phyloP scores from a whole-genome alignment of 2,888 invertebrate genomes.

The Andrena bucephala region DNA sequence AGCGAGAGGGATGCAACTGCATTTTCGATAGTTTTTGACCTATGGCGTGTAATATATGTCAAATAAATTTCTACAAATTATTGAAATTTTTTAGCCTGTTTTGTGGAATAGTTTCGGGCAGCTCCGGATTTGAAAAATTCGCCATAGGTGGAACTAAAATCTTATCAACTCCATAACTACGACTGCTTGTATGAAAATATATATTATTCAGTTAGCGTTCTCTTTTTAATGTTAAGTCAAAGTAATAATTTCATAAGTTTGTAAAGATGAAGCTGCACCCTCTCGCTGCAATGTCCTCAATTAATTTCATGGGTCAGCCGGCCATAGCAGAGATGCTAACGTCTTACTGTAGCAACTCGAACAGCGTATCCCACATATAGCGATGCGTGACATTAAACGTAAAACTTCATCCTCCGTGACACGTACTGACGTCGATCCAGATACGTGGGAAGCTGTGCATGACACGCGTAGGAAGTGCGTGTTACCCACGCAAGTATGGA shows the following conservation, averaged over 20 bases:
- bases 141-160: no score
- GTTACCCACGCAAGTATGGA: conserved; percentile 47
- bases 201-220: no score
- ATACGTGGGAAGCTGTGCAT: conserved; percentile 62
- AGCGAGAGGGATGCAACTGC: no score
- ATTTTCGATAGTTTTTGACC: no score
- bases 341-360: conserved; percentile 6
- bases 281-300: neutral
- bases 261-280: neutral
- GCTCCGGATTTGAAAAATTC: no score
- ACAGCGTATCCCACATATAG: conserved; percentile 1
- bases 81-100: no score
- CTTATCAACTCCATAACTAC: no score
- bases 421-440: conserved; percentile 58
- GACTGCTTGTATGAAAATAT: no score
- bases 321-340: conserved; percentile 30
- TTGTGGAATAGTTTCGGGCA: no score
- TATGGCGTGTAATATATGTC: no score
- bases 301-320: conserved; percentile 44
- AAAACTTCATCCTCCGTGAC: conserved; percentile 49
- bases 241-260: neutral
- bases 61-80: no score
- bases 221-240: no score
- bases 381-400: conserved; percentile 51
- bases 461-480: conserved; percentile 64